These are phyloP conservation scores for Pyrocephalus nanus DNA, from an alignment of 2,797 vertebrate genomes.

Conservation along the genomic window DNA sequence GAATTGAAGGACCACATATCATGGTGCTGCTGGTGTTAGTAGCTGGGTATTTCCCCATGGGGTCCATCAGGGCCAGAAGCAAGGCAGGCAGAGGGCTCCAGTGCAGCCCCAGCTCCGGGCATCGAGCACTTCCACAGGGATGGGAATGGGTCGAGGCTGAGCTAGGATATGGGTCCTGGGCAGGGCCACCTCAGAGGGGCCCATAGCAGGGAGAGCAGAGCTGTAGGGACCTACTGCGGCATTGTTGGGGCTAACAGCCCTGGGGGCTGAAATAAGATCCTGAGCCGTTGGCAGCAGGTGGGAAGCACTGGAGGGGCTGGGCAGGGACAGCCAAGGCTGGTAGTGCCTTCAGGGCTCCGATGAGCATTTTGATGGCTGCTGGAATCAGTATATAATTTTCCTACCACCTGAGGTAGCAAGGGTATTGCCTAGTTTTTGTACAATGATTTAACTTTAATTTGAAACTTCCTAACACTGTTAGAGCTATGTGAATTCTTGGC, in stretches of 20 bases:
- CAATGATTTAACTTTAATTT: neutral
- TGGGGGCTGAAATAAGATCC: neutral
- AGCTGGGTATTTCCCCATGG: neutral
- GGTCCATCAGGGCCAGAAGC: neutral
- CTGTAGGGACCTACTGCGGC: neutral
- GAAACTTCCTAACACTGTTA: neutral
- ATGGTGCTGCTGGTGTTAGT: neutral
- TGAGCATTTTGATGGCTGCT: neutral
- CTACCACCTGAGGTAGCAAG: neutral
- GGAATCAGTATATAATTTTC: neutral
- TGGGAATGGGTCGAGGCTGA: neutral
- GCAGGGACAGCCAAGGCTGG: neutral
- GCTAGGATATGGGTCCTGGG: neutral
- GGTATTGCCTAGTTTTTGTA: neutral
- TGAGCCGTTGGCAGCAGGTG: neutral
- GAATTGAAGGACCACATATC: neutral
- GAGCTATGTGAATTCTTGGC: neutral
- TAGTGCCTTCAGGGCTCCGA: neutral
- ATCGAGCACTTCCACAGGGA: accelerated
- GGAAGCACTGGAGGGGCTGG: neutral
- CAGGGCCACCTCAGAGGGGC: accelerated
- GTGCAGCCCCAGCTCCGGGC: neutral
- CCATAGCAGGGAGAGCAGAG: neutral
- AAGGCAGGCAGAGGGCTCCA: neutral
- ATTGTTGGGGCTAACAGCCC: neutral